Evolutionary conservation across 1,140 invertebrate genomes (phyloP).

Genomic region (Schlechtendalia chinensis): DNA sequence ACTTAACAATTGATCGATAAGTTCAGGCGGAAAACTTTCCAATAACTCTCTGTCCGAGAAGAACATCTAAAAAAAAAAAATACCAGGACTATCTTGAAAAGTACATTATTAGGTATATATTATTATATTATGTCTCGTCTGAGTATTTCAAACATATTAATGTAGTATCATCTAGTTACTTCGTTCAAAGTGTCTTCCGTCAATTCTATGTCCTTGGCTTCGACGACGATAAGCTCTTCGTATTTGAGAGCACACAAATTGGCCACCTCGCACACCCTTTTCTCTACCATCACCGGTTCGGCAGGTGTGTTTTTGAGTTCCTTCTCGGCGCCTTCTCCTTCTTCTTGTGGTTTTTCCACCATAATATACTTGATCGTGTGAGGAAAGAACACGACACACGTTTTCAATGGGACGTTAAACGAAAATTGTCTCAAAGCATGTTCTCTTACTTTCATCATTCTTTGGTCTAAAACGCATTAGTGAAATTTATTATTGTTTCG

Average conservation of each 20-base stretch:
- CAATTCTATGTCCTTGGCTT: slow-evolving; percentile 52
- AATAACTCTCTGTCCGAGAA: neutral
- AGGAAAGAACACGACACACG: slow-evolving; percentile 53
- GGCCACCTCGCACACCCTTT: slow-evolving; percentile 26
- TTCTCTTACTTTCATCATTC: slow-evolving; percentile 51
- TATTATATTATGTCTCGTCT: too few relatives aligned
- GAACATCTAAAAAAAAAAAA: neutral
- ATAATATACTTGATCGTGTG: slow-evolving; percentile 51
- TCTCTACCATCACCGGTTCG: slow-evolving; percentile 48
- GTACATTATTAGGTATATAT: too few relatives aligned
- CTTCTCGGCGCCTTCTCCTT: slow-evolving; percentile 38
- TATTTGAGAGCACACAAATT: slow-evolving; percentile 45
- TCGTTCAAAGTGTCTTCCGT: slow-evolving; percentile 51
- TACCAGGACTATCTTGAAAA: too few relatives aligned
- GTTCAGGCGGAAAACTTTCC: neutral
- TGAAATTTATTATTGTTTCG: neutral
- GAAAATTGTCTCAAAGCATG: slow-evolving; percentile 51
- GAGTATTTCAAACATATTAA: too few relatives aligned
- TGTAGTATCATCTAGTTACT: slow-evolving; percentile 33
- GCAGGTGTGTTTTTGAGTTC: slow-evolving; percentile 48
- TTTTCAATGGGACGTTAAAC: slow-evolving; percentile 49
- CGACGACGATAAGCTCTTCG: slow-evolving; percentile 50
- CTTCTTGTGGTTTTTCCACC: slow-evolving; percentile 49
- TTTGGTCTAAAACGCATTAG: slow-evolving; percentile 46
- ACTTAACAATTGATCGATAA: neutral